A percentile compares a stretch with the other conserved stretches of the same genome.
Conservation (phyloP, 2,113 vertebrate species). For the Psophia crepitans region DNA sequence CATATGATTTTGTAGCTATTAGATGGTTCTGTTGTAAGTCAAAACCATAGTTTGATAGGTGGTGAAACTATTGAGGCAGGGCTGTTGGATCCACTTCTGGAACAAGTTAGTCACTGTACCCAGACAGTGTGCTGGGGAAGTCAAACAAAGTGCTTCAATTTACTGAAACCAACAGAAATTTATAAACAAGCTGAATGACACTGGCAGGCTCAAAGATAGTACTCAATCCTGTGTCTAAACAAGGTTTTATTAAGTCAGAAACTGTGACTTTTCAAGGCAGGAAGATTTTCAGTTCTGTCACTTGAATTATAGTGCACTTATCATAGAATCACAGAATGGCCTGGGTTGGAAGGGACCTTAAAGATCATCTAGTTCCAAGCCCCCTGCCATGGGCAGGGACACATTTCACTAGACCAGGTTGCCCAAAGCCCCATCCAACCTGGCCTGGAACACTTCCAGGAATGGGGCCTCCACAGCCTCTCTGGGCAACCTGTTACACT, state of each 20-base stretch:
- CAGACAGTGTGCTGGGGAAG: not conserved
- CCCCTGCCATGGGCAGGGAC: too few relatives aligned
- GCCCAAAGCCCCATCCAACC: too few relatives aligned
- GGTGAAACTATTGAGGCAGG: not conserved
- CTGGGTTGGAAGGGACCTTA: too few relatives aligned
- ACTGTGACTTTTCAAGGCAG: not conserved
- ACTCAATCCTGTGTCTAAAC: not conserved
- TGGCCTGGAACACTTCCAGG: too few relatives aligned
- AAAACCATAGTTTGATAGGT: not conserved
- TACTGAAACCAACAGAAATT: not conserved
- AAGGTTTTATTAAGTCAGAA: not conserved
- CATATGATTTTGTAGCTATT: not conserved
- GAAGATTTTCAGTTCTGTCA: not conserved
- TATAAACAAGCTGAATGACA: not conserved
- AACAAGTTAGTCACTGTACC: not conserved
- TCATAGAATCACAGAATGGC: too few relatives aligned
- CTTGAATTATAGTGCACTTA: not conserved
- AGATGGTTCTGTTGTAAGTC: not conserved
- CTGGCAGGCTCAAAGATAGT: not conserved
- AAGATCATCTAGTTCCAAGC: too few relatives aligned
- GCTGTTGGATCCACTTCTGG: not conserved
- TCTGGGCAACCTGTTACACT: too few relatives aligned
- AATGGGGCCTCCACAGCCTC: too few relatives aligned
- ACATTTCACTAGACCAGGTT: too few relatives aligned
- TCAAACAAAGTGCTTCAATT: not conserved